Evolutionary conservation across 2,888 invertebrate species (phyloP), one percentile per base, ranked within the genome.

Genomic region (Tipula confusa): DNA sequence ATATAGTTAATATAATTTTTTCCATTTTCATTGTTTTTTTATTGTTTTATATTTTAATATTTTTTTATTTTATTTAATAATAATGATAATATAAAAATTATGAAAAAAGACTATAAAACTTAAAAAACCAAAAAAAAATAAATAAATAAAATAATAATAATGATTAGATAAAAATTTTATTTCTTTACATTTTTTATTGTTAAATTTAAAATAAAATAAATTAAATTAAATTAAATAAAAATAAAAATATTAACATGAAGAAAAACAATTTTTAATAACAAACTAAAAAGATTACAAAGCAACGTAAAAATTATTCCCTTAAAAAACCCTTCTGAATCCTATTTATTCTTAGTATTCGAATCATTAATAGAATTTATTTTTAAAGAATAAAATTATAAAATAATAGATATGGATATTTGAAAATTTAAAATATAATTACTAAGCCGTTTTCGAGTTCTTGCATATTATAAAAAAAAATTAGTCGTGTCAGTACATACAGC

Each of bases 401-500:
- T 64, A 64, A 64, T 64, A 64, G 64, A 64, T 64, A 64, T 64
- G 64, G 64, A 64, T 64, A 64, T 64, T 64, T 64, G 64, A 64
- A 64, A 64, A 64, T 64, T 64, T 9, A 24, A 64, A 64, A 64
- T 24, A 24, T 64, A 64, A 24, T 64, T 64, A 64, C 64, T 64
- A 64, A 64, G 64, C 64, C 64, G 64, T 64, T 64, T 64, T 64
- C 64, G 64, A 64, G 64, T 64, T 64, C 64, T 64, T 64, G 64
- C 64, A 24, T 64, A 64, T 64, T 64, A 64, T 9, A 33, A 6
- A 24, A 18, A 64, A 64, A 64, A 24, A 64, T 64, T 64, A 64
- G 64, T 64, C 64, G 64, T 64, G 64, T 64, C 64, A 64, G 64
- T 64, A 64, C 64, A 24, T 64, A 64, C 64, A 64, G 64, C 64